A percentile compares a stretch with the other conserved stretches of the same genome.
Evolutionary conservation across 2,888 invertebrate genomes (phyloP).

Genomic region (Meta bourneti): DNA sequence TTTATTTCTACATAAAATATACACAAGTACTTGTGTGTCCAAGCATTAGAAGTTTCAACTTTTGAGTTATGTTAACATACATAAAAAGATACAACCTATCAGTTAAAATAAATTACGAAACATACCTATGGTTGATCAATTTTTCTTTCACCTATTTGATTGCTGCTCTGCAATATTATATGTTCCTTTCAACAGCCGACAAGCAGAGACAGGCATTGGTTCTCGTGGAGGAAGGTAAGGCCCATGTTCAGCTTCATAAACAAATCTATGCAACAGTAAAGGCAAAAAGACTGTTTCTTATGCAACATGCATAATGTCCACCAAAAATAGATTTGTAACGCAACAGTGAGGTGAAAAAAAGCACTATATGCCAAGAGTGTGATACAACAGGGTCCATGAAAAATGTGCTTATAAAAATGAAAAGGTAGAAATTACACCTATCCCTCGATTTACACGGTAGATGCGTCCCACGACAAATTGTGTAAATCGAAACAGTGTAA

Average conservation of each 20-base stretch:
- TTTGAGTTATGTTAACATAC: too few species aligned
- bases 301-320: background rate
- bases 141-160: slow-evolving; percentile 62
- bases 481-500: too few species aligned
- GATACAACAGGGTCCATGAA: background rate
- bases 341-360: background rate
- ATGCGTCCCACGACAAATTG: too few species aligned
- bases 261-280: slow-evolving; percentile 67
- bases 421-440: too few species aligned
- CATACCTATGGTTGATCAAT: background rate
- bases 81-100: background rate
- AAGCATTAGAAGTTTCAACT: too few species aligned
- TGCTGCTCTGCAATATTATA: slow-evolving; percentile 78
- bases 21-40: too few species aligned
- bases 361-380: background rate
- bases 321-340: background rate
- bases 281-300: background rate
- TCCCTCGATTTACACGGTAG: too few species aligned
- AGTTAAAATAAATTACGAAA: background rate
- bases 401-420: background rate
- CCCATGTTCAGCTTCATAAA: slow-evolving; percentile 77
- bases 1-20: too few species aligned
- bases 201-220: slow-evolving; percentile 74
- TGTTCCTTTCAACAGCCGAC: slow-evolving; percentile 77
- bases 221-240: slow-evolving; percentile 77